Evolutionary conservation across 2,888 invertebrate genomes (phyloP), one percentile per base, ranked within the genome.

Genomic region (Volucella inflata): DNA sequence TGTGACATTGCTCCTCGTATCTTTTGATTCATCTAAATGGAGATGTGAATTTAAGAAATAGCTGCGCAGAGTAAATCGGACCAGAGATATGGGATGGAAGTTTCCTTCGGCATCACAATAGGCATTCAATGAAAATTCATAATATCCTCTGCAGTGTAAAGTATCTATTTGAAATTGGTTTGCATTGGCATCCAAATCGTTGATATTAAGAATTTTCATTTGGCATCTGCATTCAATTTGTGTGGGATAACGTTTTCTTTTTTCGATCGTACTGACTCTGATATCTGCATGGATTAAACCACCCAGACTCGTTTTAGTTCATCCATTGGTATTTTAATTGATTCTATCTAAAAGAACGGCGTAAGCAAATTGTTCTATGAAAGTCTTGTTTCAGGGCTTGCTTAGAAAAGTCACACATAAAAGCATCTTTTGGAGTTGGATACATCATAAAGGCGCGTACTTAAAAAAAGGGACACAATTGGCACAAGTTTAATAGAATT

Each of bases 81-180:
- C 9, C 17, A 38, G n/a, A 14, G 40, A 14, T 38, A 57, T 17
- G 17, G 8, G 60, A 64, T 36, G 48, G 48, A 64, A 36, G 38
- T 48, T 64, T 64, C 21, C 44, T 16, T 48, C 14, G 11, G 36
- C 9, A 46, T 11, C 40, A 46, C 48, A 40, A 40, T 71, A 30
- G 59, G 11, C 10, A 55, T 30, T 68, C 30, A 72, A 62, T 62
- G 17, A 16, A 12, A 51, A 72, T 72, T 72, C 62, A 44, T 60
- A 30, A 30, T 30, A 72, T 72, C 38, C 16, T 16, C 30, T 6
- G 17, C 71, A 71, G 42, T 71, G 50, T 9, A 50, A 59, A 48
- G 50, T 71, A 70, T 50, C 59, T 50, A 59, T 59, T 16, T 8
- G 50, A 50, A 48, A 40, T 59, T 59, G n/a, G 36, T 64, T 9